Percentiles rank a stretch among this genome's conserved stretches.
These are phyloP conservation scores for Cataglyphis altisquamis DNA, from an alignment of 2,888 invertebrate species.

Conservation along the genomic window DNA sequence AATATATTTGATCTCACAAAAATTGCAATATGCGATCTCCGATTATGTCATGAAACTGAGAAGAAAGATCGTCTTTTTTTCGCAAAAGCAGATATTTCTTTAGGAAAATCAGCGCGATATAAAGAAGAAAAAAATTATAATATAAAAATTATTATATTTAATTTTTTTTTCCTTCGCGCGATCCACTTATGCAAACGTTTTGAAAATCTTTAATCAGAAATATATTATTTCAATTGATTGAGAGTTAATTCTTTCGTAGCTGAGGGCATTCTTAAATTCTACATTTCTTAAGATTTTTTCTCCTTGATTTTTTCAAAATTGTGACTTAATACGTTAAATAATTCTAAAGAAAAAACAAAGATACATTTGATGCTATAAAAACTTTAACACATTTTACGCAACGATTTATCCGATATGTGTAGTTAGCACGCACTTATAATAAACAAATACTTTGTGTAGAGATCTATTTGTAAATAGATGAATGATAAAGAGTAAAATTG, in stretches of 20 bases:
- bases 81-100: not conserved
- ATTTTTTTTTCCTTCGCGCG: too few relatives aligned
- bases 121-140: slow-evolving; percentile 9
- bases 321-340: not conserved
- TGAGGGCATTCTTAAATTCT: not conserved
- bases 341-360: not conserved
- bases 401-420: not conserved
- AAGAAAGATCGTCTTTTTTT: not conserved
- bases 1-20: slow-evolving; percentile 21
- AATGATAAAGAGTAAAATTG: slow-evolving; percentile 19
- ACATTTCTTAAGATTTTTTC: not conserved
- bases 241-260: not conserved
- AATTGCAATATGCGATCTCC: slow-evolving; percentile 20
- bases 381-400: not conserved
- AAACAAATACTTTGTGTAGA: not conserved
- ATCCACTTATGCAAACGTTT: not conserved
- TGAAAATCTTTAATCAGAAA: slow-evolving; percentile 2
- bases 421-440: not conserved
- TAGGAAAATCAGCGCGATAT: not conserved
- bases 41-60: slow-evolving; percentile 2
- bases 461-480: not conserved
- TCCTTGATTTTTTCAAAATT: not conserved
- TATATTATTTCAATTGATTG: not conserved
- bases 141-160: not conserved
- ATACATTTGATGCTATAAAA: not conserved